These are phyloP conservation scores for Frankliniella fusca DNA, from an alignment of 2,888 invertebrate species.

Conservation along the genomic window DNA sequence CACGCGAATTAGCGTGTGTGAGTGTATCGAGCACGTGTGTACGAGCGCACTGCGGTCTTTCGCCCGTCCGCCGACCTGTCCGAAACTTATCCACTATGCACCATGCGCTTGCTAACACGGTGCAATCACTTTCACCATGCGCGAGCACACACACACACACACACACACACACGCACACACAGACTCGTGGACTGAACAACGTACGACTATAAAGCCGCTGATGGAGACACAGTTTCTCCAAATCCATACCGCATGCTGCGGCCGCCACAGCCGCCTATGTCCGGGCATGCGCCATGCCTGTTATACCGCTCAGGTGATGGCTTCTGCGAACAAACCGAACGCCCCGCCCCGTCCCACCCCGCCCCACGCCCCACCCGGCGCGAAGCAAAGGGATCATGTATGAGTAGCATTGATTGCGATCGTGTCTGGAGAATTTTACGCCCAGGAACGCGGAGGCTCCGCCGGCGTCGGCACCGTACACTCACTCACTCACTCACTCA, in stretches of 20 bases:
- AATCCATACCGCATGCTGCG: background rate
- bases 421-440: constrained; percentile 10
- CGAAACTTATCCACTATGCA: background rate
- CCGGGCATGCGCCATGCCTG: background rate
- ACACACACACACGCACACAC: background rate
- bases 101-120: background rate
- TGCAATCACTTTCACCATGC: too few species aligned
- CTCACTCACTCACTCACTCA: background rate
- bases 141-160: background rate
- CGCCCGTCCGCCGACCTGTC: too few species aligned
- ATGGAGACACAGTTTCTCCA: background rate
- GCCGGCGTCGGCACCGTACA: background rate
- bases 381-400: background rate
- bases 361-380: background rate
- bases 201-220: too few species aligned
- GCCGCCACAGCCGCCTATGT: background rate
- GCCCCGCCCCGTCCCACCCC: background rate
- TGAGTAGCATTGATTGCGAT: constrained; percentile 6
- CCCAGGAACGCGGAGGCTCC: background rate
- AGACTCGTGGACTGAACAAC: background rate
- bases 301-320: background rate
- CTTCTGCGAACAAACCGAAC: background rate
- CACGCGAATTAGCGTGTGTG: constrained; percentile 5
- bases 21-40: background rate
- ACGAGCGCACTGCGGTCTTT: too few species aligned